Evolutionary conservation across 2,797 vertebrate genomes (phyloP).

Genomic region (Squalus acanthias): DNA sequence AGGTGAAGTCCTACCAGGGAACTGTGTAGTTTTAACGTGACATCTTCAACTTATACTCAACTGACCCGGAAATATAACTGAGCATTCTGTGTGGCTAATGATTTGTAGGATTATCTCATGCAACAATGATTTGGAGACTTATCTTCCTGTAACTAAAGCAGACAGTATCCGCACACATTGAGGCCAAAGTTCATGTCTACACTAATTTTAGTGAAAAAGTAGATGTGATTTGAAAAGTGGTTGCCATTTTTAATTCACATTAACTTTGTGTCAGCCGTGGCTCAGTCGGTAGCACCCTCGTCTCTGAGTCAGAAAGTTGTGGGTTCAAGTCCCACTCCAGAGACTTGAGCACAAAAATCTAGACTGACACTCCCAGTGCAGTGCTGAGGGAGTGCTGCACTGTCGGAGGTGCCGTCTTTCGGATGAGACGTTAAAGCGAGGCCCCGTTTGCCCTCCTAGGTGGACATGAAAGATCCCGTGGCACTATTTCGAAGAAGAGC

Average conservation of each 20-base stretch:
- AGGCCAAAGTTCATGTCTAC: background rate
- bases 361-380: too few species aligned
- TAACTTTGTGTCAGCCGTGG: background rate
- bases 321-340: too few species aligned
- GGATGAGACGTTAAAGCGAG: too few species aligned
- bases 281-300: too few species aligned
- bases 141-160: background rate
- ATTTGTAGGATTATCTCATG: background rate
- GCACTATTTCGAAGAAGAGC: too few species aligned
- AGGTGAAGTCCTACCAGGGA: background rate
- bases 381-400: too few species aligned
- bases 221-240: background rate
- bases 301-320: too few species aligned
- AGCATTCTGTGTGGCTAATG: background rate
- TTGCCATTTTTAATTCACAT: background rate
- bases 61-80: background rate
- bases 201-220: background rate
- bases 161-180: background rate
- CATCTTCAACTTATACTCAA: background rate
- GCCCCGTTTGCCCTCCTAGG: too few species aligned
- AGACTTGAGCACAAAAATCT: too few species aligned
- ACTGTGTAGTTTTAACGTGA: background rate
- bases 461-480: too few species aligned
- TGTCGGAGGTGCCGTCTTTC: too few species aligned
- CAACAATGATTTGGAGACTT: background rate